Conservation (phyloP, 2,888 invertebrate genomes). For the Drymonia ruficornis region DNA sequence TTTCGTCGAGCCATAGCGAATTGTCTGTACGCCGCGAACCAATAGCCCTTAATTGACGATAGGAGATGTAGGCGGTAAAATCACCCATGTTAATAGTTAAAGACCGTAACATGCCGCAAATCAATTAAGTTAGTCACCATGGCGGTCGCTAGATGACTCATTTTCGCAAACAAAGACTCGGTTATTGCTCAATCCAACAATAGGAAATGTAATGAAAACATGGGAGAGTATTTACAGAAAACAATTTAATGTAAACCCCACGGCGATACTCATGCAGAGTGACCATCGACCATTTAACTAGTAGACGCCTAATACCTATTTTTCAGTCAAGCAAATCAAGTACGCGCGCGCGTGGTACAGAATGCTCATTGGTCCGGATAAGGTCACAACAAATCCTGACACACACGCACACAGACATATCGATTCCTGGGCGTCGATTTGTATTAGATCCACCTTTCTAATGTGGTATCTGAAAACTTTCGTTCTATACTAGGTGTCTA, state of each 20-base stretch:
- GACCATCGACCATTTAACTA: too few relatives aligned
- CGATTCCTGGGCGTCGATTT: too few relatives aligned
- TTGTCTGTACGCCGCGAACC: conserved; percentile 18
- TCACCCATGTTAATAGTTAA: conserved; percentile 69
- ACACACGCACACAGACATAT: too few relatives aligned
- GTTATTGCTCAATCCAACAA: conserved; percentile 43
- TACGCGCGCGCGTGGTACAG: too few relatives aligned
- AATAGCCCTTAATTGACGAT: conserved; percentile 33
- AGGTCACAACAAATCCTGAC: too few relatives aligned
- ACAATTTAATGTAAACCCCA: conserved; percentile 34
- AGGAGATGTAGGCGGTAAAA: conserved; percentile 51
- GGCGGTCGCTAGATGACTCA: conserved; percentile 65
- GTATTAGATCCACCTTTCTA: too few relatives aligned
- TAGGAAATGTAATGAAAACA: conserved; percentile 43
- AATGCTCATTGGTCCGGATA: too few relatives aligned
- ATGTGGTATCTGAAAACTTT: too few relatives aligned
- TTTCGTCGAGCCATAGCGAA: conserved; percentile 24
- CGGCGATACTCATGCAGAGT: conserved; percentile 36
- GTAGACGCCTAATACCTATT: too few relatives aligned
- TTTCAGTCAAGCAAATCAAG: too few relatives aligned
- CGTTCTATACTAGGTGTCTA: too few relatives aligned
- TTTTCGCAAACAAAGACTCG: conserved; percentile 52
- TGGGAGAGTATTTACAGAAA: conserved; percentile 34
- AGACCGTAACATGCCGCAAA: conserved; percentile 73
- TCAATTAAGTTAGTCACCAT: conserved; percentile 78